Evolutionary conservation across 1,140 invertebrate species (phyloP).

Genomic region (Zelostemma sp.): DNA sequence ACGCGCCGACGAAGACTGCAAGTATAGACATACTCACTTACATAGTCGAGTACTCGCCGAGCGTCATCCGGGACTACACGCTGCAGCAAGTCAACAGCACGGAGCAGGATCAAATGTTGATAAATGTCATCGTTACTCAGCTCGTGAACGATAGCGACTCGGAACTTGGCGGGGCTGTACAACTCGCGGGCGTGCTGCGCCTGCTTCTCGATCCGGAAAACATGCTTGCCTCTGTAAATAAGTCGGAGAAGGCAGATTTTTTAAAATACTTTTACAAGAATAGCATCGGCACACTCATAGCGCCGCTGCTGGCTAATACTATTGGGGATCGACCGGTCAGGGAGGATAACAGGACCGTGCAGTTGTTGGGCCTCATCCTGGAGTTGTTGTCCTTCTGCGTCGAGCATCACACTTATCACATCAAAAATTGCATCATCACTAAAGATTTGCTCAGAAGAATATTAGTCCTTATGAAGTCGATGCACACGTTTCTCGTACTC

Average conservation of each 20-base stretch:
- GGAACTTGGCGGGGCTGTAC: slow-evolving; percentile 96
- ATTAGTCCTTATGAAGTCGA: slow-evolving; percentile 96
- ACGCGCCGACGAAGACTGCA: slow-evolving; percentile 93
- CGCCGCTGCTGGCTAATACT: slow-evolving; percentile 91
- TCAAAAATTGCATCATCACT: slow-evolving; percentile 97
- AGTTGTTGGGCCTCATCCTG: slow-evolving; percentile 93
- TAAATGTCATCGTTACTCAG: slow-evolving; percentile 98
- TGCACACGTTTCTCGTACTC: slow-evolving; percentile 97
- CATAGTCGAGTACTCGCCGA: slow-evolving; percentile 98
- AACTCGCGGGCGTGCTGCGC: slow-evolving; percentile 93
- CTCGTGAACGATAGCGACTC: slow-evolving; percentile 89
- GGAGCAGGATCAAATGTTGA: slow-evolving; percentile 92
- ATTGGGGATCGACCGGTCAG: slow-evolving; percentile 86
- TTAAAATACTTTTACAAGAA: slow-evolving; percentile 99
- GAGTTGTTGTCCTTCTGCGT: slow-evolving; percentile 99
- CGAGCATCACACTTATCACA: slow-evolving; percentile 99
- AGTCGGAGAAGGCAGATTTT: slow-evolving; percentile 98
- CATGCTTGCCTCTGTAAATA: slow-evolving; percentile 94
- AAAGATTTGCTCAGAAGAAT: slow-evolving; percentile 96
- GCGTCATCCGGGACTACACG: slow-evolving; percentile 97
- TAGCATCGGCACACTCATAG: slow-evolving; percentile 95
- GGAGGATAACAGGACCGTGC: slow-evolving; percentile 97
- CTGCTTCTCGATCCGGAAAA: slow-evolving; percentile 98
- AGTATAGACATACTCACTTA: slow-evolving; percentile 98
- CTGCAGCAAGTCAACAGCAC: slow-evolving; percentile 90